A percentile compares a stretch with the other conserved stretches of the same genome.
Evolutionary conservation across 2,797 vertebrate species (phyloP).

Genomic region (Geotrypetes seraphini): DNA sequence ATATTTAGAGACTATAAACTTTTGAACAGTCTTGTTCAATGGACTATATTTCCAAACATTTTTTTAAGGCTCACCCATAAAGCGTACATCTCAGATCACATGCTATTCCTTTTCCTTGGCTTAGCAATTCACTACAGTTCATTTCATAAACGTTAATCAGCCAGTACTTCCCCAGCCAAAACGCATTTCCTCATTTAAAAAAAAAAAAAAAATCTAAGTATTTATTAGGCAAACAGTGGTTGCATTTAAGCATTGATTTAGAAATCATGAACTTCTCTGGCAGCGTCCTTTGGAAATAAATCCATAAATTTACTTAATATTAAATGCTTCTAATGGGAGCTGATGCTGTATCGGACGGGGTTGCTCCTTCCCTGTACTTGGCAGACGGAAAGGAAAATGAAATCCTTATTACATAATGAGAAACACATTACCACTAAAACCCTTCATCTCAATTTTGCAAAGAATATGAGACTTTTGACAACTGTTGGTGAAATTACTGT

Average conservation of each 20-base stretch:
- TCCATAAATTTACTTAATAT: conserved; percentile 89
- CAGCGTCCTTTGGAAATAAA: conserved; percentile 82
- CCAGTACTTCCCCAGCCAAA: too few relatives aligned
- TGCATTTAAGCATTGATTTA: conserved; percentile 73
- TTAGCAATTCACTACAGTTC: too few relatives aligned
- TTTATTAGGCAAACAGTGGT: conserved; percentile 74
- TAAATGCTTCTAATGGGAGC: conserved; percentile 95
- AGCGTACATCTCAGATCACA: too few relatives aligned
- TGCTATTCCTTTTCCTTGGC: too few relatives aligned
- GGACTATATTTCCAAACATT: too few relatives aligned
- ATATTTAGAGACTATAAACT: too few relatives aligned
- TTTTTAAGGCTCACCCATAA: too few relatives aligned
- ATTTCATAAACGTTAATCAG: too few relatives aligned
- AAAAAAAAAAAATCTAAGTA: too few relatives aligned
- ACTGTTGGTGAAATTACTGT: conserved; percentile 78
- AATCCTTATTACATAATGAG: conserved; percentile 65
- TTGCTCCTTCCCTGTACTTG: conserved; percentile 73
- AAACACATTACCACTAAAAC: conserved; percentile 65
- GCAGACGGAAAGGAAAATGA: conserved; percentile 65
- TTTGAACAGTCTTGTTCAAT: too few relatives aligned
- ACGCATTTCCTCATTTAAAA: too few relatives aligned
- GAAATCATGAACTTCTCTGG: conserved; percentile 72
- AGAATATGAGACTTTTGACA: conserved; percentile 81
- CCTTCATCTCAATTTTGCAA: conserved; percentile 74
- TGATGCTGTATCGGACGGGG: conserved; percentile 92